Base-by-base conservation (phyloP, 1,140 invertebrate species). In the Achatina immaculata region DNA sequence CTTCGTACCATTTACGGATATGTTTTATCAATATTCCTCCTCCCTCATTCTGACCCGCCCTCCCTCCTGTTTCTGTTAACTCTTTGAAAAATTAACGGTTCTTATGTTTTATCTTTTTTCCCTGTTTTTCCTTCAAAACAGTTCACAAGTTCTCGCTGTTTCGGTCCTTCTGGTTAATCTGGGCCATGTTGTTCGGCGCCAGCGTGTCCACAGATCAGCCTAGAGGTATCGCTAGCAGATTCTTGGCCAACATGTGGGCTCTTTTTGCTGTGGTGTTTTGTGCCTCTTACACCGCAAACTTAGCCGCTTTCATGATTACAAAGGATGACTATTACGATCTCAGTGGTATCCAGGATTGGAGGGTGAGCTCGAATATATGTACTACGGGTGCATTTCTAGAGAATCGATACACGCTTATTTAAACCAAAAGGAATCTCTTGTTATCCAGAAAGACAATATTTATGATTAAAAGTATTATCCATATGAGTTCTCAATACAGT, bases 281-380 rank as follows among this genome's bases (percentile, higher is more conserved):
- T 21, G 92, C 92, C 45, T 91, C 90, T 62, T 92, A 92, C 83
- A 92, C 84, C 95, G 91, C 91, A 71, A 91, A 91, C 82, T 85
- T 91, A 88, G 98, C 98, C 38, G 98, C 98, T 75, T 99, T 99
- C 93, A 99, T 99, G 98, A 99, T 99, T 88, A 99, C 98, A 45
- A 94, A 98, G 85, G 97, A 99, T 91, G 98, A 99, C 88, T 99
- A 95, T 91, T 97, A 97, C 90, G 96, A 99, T 89, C 95, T 99
- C 77, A 94, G 93, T 85, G 98, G 98, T 24, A 93, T 99, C 73
- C 96, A 99, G 86, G 98, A 99, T 90, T 93, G 94, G 82, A 91
- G 93, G 90, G 94, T 95, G 83, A 81, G 83, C 43, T 19, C 7
- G 43, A 45, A 45, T 45, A 45, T 9, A 45, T 45, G 43, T 45